Conservation (phyloP, 2,888 invertebrate species). For the Hirtodrosophila duncani region DNA sequence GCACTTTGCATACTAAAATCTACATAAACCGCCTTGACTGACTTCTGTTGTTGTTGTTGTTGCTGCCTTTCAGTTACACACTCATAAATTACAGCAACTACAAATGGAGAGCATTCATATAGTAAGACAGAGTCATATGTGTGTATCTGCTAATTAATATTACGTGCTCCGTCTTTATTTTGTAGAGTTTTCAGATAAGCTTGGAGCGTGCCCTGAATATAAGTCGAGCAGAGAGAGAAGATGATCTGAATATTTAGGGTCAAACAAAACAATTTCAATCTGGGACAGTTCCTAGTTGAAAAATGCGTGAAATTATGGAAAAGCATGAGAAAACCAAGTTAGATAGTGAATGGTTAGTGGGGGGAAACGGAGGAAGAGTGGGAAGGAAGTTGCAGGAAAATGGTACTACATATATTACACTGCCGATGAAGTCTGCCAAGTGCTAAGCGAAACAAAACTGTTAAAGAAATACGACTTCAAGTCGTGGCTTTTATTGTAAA, state of each 20-base stretch:
- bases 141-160: conserved; percentile 64
- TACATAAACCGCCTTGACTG: conserved; percentile 32
- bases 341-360: conserved; percentile 29
- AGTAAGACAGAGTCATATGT: conserved; percentile 13
- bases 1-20: conserved; percentile 53
- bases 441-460: conserved; percentile 19
- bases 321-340: conserved; percentile 27
- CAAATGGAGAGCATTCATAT: conserved; percentile 33
- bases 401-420: too few relatives aligned
- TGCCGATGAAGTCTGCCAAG: conserved; percentile 4
- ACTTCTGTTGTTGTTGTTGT: conserved; percentile 5
- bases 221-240: conserved; percentile 1
- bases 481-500: not conserved
- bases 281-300: conserved; percentile 37
- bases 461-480: conserved; percentile 3
- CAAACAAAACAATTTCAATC: conserved; percentile 36
- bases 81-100: conserved; percentile 40
- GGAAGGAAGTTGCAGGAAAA: too few relatives aligned
- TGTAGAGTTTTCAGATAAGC: conserved; percentile 32
- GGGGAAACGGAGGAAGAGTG: conserved; percentile 18
- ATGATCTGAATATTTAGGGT: conserved; percentile 25
- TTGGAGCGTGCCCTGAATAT: conserved; percentile 62
- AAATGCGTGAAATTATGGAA: conserved; percentile 42
- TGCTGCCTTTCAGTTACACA: conserved; percentile 25
- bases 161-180: conserved; percentile 54